Evolutionary conservation across 2,888 invertebrate species (phyloP).

Genomic region (Tricholauxania praeusta): DNA sequence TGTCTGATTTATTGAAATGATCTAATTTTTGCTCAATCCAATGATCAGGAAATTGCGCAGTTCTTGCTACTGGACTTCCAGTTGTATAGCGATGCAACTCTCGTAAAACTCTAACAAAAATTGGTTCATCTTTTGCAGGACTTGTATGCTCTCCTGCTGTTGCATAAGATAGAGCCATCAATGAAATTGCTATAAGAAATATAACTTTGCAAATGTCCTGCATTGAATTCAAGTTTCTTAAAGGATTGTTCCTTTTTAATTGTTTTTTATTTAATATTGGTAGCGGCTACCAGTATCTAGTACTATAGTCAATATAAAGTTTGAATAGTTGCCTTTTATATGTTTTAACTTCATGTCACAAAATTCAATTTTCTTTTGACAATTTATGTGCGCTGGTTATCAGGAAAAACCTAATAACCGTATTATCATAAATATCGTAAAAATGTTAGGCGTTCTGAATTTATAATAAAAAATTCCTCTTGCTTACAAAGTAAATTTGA

Average conservation of each 20-base stretch:
- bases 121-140: constrained; percentile 43
- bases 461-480: too few relatives aligned
- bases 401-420: too few relatives aligned
- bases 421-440: too few relatives aligned
- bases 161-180: not conserved
- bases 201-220: too few relatives aligned
- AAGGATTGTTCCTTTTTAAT: not conserved
- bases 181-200: constrained; percentile 27
- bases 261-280: not conserved
- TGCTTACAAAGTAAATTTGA: too few relatives aligned
- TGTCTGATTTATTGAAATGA: too few relatives aligned
- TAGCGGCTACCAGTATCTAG: not conserved
- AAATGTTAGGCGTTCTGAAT: too few relatives aligned
- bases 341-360: not conserved
- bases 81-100: constrained; percentile 44
- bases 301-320: not conserved
- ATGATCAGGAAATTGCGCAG: constrained; percentile 6
- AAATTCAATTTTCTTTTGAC: too few relatives aligned
- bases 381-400: too few relatives aligned
- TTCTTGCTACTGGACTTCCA: not conserved
- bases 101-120: constrained; percentile 49
- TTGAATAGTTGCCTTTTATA: not conserved
- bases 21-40: too few relatives aligned
- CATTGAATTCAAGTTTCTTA: not conserved
- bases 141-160: constrained; percentile 28